Evolutionary conservation across 1,140 invertebrate genomes (phyloP), one percentile per base, ranked within the genome.

Genomic region (Sarcophaga peregrina): DNA sequence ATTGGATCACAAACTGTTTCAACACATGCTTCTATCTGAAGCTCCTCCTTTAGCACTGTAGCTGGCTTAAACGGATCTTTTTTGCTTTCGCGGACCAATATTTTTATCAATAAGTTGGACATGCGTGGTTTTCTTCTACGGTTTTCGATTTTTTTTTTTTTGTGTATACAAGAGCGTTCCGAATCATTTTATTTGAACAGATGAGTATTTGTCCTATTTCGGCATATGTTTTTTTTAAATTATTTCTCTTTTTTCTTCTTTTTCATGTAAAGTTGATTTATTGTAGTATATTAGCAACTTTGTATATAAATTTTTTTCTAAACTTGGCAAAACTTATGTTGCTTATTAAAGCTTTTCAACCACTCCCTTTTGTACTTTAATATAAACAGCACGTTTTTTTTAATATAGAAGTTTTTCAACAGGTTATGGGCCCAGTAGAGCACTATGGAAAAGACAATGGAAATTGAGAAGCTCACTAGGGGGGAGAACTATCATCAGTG

Each of bases 1-100:
- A 73, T 9, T 25, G 8, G 25, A 37, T 73, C 5, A 46, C 76
- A 78, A 7, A 81, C 83, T n/a, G 80, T 83, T 73, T 73, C 20
- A 11, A 73, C 72, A 37, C 20, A 37, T 37, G 72, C 72, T 13
- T 25, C 20, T 73, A 73, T 37, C 10, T 73, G 17, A 37, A 73
- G 37, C 17, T 73, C 72, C 72, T 73, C 45, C 45, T 73, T 73
- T 37, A 73, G 72, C 72, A 37, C 72, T 37, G 72, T 73, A 13
- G 72, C 72, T 73, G 72, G 20, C 72, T 73, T 73, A 73, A 73
- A 73, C 10, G 72, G 20, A 37, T 73, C 20, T 73, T 73, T 73
- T 37, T 73, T 73, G 72, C 20, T 13, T 37, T 73, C 20, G 20
- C 72, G 72, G 25, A 37, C 72, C 25, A 73, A 73, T 13, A 20